Base-by-base conservation (phyloP, 2,113 vertebrate species). In the Thunnus maccoyii region DNA sequence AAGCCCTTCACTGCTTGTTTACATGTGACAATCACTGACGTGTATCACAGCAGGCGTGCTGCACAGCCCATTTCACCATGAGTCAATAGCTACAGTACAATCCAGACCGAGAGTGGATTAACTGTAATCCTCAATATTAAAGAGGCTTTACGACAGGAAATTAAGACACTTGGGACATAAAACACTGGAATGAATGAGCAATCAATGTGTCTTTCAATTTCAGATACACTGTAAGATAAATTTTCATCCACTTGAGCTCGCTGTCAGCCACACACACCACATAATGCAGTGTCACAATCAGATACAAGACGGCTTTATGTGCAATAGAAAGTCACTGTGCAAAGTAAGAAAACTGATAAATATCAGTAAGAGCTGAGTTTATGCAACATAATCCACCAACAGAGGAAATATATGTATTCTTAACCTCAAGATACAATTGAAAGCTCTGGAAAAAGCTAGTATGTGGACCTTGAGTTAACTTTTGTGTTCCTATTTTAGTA, bases 121-220 rank as follows among this genome's bases (percentile, higher is more conserved):
- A 41, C 64, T 69, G 4, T 75, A 78, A 89, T 84, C 77, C 62
- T 78, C 52, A 51, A 58, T 22, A 64, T 76, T 76, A 78, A 76
- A 83, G 63, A 81, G 48, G 74, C 25, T 87, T 66, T 48, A 74
- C 3, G 8, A 64, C 51, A 47, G 46, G 32, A 80, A 76, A 77
- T 77, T 13, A 73, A 80, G 36, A 73, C 76, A 80, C 65, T 58
- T 18, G 47, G 25, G 27, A 9, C 54, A 55, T 58, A n/a, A 83
- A 69, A 70, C 61, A 30, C 41, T 65, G 57, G 36, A 9, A 54
- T 61, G 44, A 88, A 68, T 47, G 27, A 18, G 48, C 3, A 73
- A 76, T 81, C 60, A 47, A 15, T 18, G 25, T 25, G 5, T 41
- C 65, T 41, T 50, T 68, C 69, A 55, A 13, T 65, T 55, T 12